Evolutionary conservation across 2,888 invertebrate genomes (phyloP), one percentile per base, ranked within the genome.

Genomic region (Hirtodrosophila alboralis): DNA sequence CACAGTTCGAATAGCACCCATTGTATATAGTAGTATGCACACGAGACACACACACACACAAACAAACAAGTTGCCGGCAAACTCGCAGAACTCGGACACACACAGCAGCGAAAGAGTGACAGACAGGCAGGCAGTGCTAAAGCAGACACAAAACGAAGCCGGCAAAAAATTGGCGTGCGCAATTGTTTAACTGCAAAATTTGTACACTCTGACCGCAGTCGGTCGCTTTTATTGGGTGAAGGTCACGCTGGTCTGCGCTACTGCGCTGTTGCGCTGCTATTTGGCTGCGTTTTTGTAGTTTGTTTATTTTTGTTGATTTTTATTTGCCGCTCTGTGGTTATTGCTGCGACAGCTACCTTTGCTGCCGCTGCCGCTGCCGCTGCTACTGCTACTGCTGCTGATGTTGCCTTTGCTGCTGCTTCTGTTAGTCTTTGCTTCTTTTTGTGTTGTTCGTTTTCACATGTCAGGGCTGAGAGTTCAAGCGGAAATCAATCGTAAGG

Each of bases 161-260:
- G 44, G 38, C 38, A 44, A 33, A 44, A 57, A 63, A 62, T 67
- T 65, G 76, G 49, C 77, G 48, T 62, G 63, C 66, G 52, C 66
- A 77, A 71, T 79, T 77, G 66, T 77, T 75, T 37, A 58, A 75
- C 72, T 80, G 77, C 77, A 80, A 79, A 81, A 67, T 53, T 48
- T 38, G 47, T 69, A 57, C 76, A 65, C 81, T 76, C 54, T 84
- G 77, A 73, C 74, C 83, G 61, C 41, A 53, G 61, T 75, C 54
- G 51, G 58, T 61, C 60, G 81, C 58, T 81, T 3, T 78, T 84
- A 78, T 81, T 78, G 78, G 78, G 85, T 84, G 78, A 78, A 78
- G 78, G 78, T 84, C 78, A 62, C 48, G 61, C 58, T 59, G 52
- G 44, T 36, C 74, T 52, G 66, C 61, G 26, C 41, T 33, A 44